Evolutionary conservation across 1,140 invertebrate genomes (phyloP).

Genomic region (Solenopsis fugax): DNA sequence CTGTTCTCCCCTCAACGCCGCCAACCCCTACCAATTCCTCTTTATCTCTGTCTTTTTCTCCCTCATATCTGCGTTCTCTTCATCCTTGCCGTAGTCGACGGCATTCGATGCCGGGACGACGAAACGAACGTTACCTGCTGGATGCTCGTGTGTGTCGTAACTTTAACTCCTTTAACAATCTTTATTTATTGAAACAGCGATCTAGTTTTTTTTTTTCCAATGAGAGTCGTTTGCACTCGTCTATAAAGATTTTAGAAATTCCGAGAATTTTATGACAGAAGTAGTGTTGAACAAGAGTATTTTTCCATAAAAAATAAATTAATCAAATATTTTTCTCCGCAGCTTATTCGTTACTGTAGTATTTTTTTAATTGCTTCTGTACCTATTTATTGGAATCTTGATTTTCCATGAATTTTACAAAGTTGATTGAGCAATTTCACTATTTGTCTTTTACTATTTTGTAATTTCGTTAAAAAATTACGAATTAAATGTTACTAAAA

Average conservation of each 20-base stretch:
- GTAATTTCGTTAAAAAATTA: background rate
- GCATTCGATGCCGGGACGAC: slow-evolving; percentile 62
- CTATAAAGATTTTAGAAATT: background rate
- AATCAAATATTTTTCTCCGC: background rate
- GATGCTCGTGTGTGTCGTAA: slow-evolving; percentile 11
- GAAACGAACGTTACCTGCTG: slow-evolving; percentile 52
- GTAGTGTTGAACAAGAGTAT: background rate
- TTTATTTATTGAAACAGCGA: slow-evolving; percentile 43
- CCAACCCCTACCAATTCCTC: slow-evolving; percentile 64
- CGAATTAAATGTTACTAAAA: too few species aligned
- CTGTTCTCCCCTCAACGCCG: slow-evolving; percentile 29
- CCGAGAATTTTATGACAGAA: background rate
- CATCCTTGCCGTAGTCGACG: slow-evolving; percentile 60
- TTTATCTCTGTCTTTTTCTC: slow-evolving; percentile 34
- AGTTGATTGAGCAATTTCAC: background rate
- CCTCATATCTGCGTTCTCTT: slow-evolving; percentile 46
- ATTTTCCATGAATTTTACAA: background rate
- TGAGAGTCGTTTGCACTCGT: slow-evolving; percentile 7
- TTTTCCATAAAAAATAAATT: background rate
- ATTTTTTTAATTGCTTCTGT: background rate
- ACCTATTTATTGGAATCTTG: background rate
- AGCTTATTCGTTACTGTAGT: background rate
- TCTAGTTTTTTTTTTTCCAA: slow-evolving; percentile 40
- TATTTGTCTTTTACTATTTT: background rate
- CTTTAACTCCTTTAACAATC: slow-evolving; percentile 32